Evolutionary conservation across 2,888 invertebrate species (phyloP).

Genomic region (Orchesella flavescens): DNA sequence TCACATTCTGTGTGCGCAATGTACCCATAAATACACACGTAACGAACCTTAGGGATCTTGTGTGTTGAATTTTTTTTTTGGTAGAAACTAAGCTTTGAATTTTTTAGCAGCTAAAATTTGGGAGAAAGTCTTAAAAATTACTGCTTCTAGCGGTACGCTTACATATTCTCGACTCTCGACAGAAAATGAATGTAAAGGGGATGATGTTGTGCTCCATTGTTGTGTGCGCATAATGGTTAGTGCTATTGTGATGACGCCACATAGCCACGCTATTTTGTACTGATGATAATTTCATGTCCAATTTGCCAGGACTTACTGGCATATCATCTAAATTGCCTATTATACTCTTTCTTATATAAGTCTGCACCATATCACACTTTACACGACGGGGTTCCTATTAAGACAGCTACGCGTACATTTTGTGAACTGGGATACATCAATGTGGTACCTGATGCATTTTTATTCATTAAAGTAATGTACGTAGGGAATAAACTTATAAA

Average conservation of each 20-base stretch:
- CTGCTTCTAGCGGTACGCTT: conserved; percentile 43
- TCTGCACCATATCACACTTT: background rate
- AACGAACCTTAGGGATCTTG: conserved; percentile 55
- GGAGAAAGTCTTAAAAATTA: conserved; percentile 69
- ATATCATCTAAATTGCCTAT: conserved; percentile 63
- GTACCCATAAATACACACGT: conserved; percentile 47
- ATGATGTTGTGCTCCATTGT: conserved; percentile 9
- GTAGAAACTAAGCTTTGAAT: conserved; percentile 63
- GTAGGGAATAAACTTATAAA: no score
- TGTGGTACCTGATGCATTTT: conserved; percentile 15
- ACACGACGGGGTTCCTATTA: conserved; percentile 57
- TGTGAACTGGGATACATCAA: conserved; percentile 4
- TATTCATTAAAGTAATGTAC: background rate
- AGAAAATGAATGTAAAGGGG: conserved; percentile 57
- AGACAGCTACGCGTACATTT: conserved; percentile 29
- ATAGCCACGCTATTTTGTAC: conserved; percentile 39
- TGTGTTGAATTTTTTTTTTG: conserved; percentile 39
- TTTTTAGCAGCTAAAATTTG: conserved; percentile 69
- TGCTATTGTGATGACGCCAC: conserved; percentile 51
- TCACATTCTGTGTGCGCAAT: conserved; percentile 35
- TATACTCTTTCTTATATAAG: conserved; percentile 13
- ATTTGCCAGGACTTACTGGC: conserved; percentile 55
- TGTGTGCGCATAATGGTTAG: conserved; percentile 41
- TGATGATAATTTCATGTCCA: conserved; percentile 66
- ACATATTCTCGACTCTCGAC: conserved; percentile 42